Base-by-base conservation (phyloP, 2,888 invertebrate species). In the Mimumesa dahlbomi region DNA sequence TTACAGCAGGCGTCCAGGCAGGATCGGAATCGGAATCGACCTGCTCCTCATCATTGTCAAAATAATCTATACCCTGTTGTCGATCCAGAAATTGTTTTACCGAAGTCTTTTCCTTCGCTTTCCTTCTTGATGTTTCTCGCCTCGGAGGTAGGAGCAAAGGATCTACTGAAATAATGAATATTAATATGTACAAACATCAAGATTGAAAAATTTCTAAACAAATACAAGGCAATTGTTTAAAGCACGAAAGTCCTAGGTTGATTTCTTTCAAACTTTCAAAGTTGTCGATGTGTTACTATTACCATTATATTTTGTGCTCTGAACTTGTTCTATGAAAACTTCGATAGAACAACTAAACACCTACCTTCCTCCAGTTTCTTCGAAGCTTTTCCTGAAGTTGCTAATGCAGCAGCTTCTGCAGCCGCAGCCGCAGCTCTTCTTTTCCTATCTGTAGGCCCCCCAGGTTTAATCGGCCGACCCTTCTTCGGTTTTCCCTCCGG, bases 1-100 rank as follows among this genome's bases (percentile, higher is more conserved):
- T 92, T 31, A 91, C 92, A 69, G 92, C 91, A 6, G 94, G 94
- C n/a, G 93, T 94, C 94, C 94, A 94, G n/a, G 93, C 94, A 6
- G 94, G 94, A 91, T 94, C 94, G 6, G 93, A 92, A 88, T 94
- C 94, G 0, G 94, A 94, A 87, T 93, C 93, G 34, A 90, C 90
- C 74, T 93, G 93, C 77, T 92, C 93, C 67, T 93, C 92, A 25
- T 91, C 92, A 46, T 91, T 89, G 86, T 86, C 90, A 67, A 84
- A 87, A 36, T 84, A 82, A 65, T 88, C 87, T 40, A 83, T 82
- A 73, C 84, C 82, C 57, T 84, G 87, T 62, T 85, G 84, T 43
- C 77, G 86, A 76, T 90, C 90, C 59, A 92, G 89, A 59, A 92
- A 88, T 73, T 92, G 91, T 76, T 92, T 90, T 75, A 91, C 90